A percentile compares a stretch with the other conserved stretches of the same genome.
These are phyloP conservation scores for Xerus rutilus DNA, from an alignment of 2,797 vertebrate genomes.

Conservation along the genomic window DNA sequence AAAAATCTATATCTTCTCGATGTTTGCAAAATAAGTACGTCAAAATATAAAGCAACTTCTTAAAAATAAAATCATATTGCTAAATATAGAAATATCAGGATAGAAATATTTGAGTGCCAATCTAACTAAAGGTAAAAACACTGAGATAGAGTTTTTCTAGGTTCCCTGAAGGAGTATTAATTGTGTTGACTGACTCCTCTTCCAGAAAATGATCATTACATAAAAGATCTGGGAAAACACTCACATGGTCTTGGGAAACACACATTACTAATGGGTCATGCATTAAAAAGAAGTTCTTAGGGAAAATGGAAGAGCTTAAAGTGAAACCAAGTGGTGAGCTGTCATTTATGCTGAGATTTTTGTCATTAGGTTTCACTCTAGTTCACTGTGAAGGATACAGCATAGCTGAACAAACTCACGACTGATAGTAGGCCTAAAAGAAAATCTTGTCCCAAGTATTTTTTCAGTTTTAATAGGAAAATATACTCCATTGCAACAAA, in stretches of 20 bases:
- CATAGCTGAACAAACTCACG: background rate
- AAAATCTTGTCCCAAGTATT: background rate
- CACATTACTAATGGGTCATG: background rate
- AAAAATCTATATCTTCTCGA: background rate
- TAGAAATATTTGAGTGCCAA: background rate
- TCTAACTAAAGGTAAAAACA: background rate
- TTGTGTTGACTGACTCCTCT: background rate
- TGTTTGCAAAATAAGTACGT: background rate
- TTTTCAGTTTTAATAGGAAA: conserved; percentile 14
- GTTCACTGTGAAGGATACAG: background rate
- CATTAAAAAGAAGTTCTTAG: background rate
- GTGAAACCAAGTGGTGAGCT: background rate
- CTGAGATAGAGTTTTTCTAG: background rate
- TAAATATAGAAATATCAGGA: conserved; percentile 12
- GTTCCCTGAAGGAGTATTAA: background rate
- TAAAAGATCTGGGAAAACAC: background rate
- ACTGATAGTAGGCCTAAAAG: background rate
- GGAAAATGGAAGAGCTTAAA: background rate
- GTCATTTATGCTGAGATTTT: background rate
- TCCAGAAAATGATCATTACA: background rate
- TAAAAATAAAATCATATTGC: background rate
- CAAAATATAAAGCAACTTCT: background rate
- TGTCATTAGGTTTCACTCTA: background rate
- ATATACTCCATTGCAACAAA: conserved; percentile 40
- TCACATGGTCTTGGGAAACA: background rate